Evolutionary conservation across 1,140 invertebrate genomes (phyloP), one percentile per base, ranked within the genome.

Genomic region (Calephelis nemesis): DNA sequence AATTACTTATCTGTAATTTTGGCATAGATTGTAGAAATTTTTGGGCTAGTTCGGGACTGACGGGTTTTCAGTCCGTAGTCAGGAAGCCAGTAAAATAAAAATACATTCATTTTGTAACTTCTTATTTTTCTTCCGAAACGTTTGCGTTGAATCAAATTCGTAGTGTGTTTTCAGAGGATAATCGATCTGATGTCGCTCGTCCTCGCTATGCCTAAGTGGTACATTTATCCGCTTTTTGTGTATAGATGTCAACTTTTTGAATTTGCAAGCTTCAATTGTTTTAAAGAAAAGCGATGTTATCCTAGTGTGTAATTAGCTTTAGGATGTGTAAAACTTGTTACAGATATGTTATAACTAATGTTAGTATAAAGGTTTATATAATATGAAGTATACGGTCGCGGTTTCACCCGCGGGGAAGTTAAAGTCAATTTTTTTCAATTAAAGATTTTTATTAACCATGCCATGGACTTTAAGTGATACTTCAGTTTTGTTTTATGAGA

Each of bases 241-340:
- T 83, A 80, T 87, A 88, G 81, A 74, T 79, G 78, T 80, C 77
- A 76, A 74, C 72, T 78, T 75, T 77, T 79, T 73, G 72, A 75
- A 82, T 77, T 75, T 76, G 74, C 75, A 79, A 82, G 82, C 84
- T 86, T 83, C 74, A 68, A 77, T 82, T 76, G 74, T 70, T 78
- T 77, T 68, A 73, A 39, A 30, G 30, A 58, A 77, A 74, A 69
- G 75, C 74, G 48, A 75, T 82, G 79, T 86, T 82, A 83, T 77
- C 74, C 75, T 78, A 79, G 79, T 84, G 76, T 82, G 81, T 86
- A 84, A 77, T 74, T 76, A 74, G 62, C 60, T 67, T 73, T 70
- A 72, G 39, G 49, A 65, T 40, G 39, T 70, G 63, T 70, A 70
- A 65, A 47, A 64, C 13, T 54, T 66, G 64, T 65, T 54, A 19